A percentile compares a stretch with the other conserved stretches of the same genome.
Conservation (phyloP, 2,888 invertebrate species). For the Drosophila fulvimacula region DNA sequence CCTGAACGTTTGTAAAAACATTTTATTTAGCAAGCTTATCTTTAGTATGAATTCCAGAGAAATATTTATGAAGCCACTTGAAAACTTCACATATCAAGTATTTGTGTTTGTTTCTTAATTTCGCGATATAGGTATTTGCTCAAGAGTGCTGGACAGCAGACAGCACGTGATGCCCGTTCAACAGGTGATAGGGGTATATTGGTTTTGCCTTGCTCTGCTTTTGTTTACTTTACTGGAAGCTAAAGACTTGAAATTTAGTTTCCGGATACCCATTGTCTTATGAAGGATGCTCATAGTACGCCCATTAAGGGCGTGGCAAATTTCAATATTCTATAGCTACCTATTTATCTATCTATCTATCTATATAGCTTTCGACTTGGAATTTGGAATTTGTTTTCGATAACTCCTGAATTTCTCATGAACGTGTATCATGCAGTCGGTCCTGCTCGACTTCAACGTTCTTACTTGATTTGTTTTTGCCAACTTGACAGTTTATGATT, state of each 20-base stretch:
- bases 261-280: no score
- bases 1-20: conserved; percentile 7
- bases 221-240: no score
- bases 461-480: background rate
- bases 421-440: background rate
- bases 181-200: background rate
- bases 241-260: no score
- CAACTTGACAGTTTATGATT: conserved; percentile 7
- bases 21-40: conserved; percentile 21
- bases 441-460: background rate
- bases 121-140: conserved; percentile 18
- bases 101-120: conserved; percentile 8
- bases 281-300: no score
- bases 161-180: background rate
- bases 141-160: background rate
- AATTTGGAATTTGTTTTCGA: no score
- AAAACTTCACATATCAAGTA: conserved; percentile 15
- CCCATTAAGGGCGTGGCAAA: no score
- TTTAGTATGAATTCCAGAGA: conserved; percentile 35
- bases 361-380: background rate
- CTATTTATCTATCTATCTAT: no score
- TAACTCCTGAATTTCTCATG: background rate
- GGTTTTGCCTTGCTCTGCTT: background rate
- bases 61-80: conserved; percentile 17
- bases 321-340: no score